Conservation (phyloP, 2,113 vertebrate genomes). For the Pteruthius melanotis region DNA sequence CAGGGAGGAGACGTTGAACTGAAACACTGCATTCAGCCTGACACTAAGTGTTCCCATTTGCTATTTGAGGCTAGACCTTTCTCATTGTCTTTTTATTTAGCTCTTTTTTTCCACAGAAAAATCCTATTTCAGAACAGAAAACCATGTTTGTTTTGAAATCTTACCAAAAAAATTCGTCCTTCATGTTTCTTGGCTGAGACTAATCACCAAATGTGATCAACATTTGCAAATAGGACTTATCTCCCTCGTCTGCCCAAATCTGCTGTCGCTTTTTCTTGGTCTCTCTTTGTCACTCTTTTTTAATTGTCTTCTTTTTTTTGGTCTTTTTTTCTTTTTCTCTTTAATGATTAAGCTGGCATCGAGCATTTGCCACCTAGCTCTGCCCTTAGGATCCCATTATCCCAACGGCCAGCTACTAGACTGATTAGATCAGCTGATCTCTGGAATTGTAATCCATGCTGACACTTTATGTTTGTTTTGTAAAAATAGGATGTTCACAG, state of each 20-base stretch:
- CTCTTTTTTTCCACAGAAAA: background rate
- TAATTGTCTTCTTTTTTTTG: background rate
- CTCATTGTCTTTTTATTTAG: background rate
- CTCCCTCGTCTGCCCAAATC: background rate
- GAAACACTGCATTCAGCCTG: background rate
- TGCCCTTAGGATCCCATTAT: background rate
- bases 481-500: background rate
- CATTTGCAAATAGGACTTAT: background rate
- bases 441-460: background rate
- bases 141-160: background rate
- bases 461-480: background rate
- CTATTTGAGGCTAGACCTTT: background rate
- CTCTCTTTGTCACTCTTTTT: background rate
- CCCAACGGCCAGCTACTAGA: background rate
- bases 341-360: background rate
- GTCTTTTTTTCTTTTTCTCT: background rate
- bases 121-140: background rate
- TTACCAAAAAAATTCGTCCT: background rate
- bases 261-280: background rate
- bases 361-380: background rate
- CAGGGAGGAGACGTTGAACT: background rate
- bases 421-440: background rate
- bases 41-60: background rate
- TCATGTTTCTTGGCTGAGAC: background rate
- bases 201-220: slow-evolving; percentile 23